Evolutionary conservation across 2,888 invertebrate genomes (phyloP).

Genomic region (Argyra leucocephala): DNA sequence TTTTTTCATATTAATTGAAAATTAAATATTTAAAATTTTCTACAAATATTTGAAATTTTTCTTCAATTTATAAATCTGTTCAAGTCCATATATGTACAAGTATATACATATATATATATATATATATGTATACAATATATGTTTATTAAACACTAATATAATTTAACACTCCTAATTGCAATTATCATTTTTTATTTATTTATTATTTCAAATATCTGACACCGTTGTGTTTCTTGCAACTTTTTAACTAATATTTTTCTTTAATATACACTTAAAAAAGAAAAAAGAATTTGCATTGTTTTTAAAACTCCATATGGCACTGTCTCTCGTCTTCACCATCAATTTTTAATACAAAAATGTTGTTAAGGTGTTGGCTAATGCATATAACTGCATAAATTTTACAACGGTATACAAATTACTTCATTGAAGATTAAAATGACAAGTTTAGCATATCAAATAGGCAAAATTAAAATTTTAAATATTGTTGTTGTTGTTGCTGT

Average conservation of each 20-base stretch:
- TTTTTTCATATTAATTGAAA: too few relatives aligned
- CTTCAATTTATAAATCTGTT: too few relatives aligned
- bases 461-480: too few relatives aligned
- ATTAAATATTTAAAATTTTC: too few relatives aligned
- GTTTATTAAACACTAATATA: neutral
- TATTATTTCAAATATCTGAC: neutral
- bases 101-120: too few relatives aligned
- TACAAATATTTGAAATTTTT: too few relatives aligned
- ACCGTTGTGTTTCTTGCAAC: neutral
- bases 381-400: neutral
- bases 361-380: neutral
- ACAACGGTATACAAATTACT: neutral
- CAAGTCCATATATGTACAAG: too few relatives aligned
- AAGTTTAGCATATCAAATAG: neutral
- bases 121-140: too few relatives aligned
- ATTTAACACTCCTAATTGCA: neutral
- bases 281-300: neutral
- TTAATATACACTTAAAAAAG: neutral
- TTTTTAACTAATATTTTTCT: neutral
- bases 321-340: neutral
- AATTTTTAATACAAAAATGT: neutral
- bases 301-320: neutral
- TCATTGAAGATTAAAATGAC: constrained; percentile 3
- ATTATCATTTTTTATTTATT: neutral
- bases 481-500: neutral